Base-by-base conservation (phyloP, 2,113 vertebrate species). In the Serranochromis macrocephalus region DNA sequence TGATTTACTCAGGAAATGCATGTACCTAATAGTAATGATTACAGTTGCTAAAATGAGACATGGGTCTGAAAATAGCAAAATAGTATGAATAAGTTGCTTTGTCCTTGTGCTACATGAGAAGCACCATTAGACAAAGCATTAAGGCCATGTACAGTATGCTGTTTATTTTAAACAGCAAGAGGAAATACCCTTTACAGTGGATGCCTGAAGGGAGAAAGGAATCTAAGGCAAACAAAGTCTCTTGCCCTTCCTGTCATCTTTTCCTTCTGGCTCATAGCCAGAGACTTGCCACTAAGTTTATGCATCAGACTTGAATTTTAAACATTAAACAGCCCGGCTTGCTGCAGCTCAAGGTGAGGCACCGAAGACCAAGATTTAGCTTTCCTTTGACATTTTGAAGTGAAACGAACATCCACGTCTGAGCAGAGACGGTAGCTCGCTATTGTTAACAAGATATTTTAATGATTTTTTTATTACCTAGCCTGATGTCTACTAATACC, bases 221-320 rank as follows among this genome's bases (percentile, higher is more conserved):
- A 82, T 82, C 42, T 83, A 82, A 85, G 71, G 71, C 84, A 87
- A 89, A 87, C 85, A 85, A 73, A 78, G 92, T 92, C 89, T 91
- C 53, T 51, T 85, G 86, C 85, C 86, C 83, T 89, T 94, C 89
- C 88, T 91, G 89, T 91, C 92, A 63, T 92, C 83, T 83, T 84
- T 49, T 86, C 36, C 45, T 47, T 9, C 84, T 89, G 93, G 83
- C 91, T 82, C 57, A 1, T 26, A 7, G 55, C 91, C 92, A 90
- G 66, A 9, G 53, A 81, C 63, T 85, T 84, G 75, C 47, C 61
- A 42, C 31, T 66, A 79, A 88, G 57, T 57, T 49, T 68, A 33
- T 42, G 57, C 81, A 31, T 84, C 57, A 83, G 53, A 14, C 29
- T 58, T 33, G 14, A 78, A 47, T 85, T 79, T 61, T 49, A 47